phyloP scores from a whole-genome alignment of 2,888 invertebrate species.

The Erebia epiphron region DNA sequence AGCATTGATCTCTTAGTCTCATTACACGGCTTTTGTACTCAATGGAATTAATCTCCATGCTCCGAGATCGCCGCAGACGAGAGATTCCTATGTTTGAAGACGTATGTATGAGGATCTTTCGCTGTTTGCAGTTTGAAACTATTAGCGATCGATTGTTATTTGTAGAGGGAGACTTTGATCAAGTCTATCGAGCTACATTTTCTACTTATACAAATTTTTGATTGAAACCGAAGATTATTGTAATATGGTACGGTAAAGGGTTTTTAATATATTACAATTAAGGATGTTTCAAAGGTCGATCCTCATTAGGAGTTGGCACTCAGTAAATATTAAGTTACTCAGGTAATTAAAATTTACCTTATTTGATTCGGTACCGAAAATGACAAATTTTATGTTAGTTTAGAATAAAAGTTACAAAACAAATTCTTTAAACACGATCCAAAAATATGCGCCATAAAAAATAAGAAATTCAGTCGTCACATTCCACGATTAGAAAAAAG shows the following conservation, averaged over 20 bases:
- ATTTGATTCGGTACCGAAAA: no score
- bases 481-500: constrained; percentile 51
- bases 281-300: no score
- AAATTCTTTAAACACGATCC: no score
- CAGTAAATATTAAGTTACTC: no score
- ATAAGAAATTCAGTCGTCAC: constrained; percentile 36
- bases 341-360: no score
- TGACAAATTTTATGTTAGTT: no score
- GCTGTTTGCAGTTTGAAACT: constrained; percentile 33
- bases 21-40: constrained; percentile 61
- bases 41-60: constrained; percentile 71
- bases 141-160: constrained; percentile 35
- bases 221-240: neutral
- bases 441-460: constrained; percentile 10
- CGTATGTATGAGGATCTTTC: constrained; percentile 44
- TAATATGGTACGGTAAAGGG: neutral
- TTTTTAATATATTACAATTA: neutral
- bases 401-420: no score
- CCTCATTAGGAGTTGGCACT: no score
- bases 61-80: constrained; percentile 64
- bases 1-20: constrained; percentile 49
- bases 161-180: constrained; percentile 2
- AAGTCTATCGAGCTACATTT: constrained; percentile 1
- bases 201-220: neutral
- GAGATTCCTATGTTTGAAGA: constrained; percentile 59